Evolutionary conservation across 2,888 invertebrate species (phyloP), one percentile per base, ranked within the genome.

Genomic region (Cordilura impudica): DNA sequence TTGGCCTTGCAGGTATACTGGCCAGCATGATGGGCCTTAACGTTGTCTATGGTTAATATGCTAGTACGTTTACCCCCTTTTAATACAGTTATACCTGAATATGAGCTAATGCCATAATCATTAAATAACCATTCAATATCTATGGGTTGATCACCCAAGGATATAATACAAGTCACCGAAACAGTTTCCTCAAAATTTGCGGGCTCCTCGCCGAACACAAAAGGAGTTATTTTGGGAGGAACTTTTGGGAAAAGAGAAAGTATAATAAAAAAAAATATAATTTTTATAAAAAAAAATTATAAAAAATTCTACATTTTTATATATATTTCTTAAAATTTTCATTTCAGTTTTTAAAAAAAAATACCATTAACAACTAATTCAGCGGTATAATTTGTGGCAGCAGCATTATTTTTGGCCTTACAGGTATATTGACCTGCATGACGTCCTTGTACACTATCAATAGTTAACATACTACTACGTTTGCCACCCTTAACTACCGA

Each of bases 401-500:
- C 95, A 79, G 94, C 95, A 84, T 90, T 89, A 90, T 95, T 95
- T 84, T 91, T 91, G 19, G 94, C 95, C 66, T 92, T 90, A 88
- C 96, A 95, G 60, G 94, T 93, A 88, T 95, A 95, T 83, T 92
- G 92, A 51, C 95, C 95, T 83, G 93, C 93, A 88, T 95, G 94
- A 29, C 91, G 91, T 87, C 91, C 92, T 85, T 91, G 91, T 51
- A 92, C 92, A 81, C 91, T 91, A 86, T 92, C 92, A 83, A 93
- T 92, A 82, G 92, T 91, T 85, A 93, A 90, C 83, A 92, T 91
- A 82, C 92, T 93, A 81, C 92, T 92, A 83, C 92, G 91, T 86
- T 92, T 90, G 81, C 93, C 92, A 83, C 92, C 86, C 56, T 87
- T 88, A 23, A 87, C 3, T 1, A 87, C 86, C 10, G 84, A 84